Evolutionary conservation across 1,140 invertebrate species (phyloP), one percentile per base, ranked within the genome.

Genomic region (Onthophagus taurus): DNA sequence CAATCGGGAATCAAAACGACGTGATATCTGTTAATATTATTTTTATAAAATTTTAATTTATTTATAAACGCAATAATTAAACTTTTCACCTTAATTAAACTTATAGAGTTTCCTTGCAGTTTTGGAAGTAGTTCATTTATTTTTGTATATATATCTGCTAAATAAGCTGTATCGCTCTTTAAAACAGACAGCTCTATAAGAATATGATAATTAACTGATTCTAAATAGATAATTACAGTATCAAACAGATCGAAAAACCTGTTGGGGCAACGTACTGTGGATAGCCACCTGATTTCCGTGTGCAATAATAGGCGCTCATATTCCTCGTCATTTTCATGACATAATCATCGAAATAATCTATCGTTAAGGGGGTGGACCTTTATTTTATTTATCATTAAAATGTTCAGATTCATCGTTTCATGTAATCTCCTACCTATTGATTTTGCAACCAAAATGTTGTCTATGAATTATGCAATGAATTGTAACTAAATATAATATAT

Each of bases 111-210:
- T 6, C 38, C 38, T 41, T 41, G 38, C 13, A 41, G 18, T 29
- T 24, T 26, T 6, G 14, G 12, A 5, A 24, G 38, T 41, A 41
- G 7, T 12, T 41, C 38, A 41, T 41, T 41, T 24, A 41, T 29
- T 41, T 41, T 41, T 26, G 38, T n/a, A 6, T 29, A 41, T 41
- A 41, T 24, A 14, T 41, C 38, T 24, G 38, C 38, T 14, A 41
- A 41, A 41, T 41, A 41, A 41, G 23, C 18, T 29, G 26, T 26
- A 9, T 23, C 18, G 26, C 23, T 41, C 21, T 41, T 41, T 11
- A 29, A 12, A 12, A 12, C 21, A 19, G n/a, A 24, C 7, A 41
- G 11, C 12, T 41, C 21, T 6, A 29, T 24, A 11, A 7, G 11
- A 12, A 41, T 24, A 41, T 24, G 11, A 12, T 29, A 26, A 41